Base-by-base conservation (phyloP, 2,113 vertebrate genomes). In the Mobula birostris region DNA sequence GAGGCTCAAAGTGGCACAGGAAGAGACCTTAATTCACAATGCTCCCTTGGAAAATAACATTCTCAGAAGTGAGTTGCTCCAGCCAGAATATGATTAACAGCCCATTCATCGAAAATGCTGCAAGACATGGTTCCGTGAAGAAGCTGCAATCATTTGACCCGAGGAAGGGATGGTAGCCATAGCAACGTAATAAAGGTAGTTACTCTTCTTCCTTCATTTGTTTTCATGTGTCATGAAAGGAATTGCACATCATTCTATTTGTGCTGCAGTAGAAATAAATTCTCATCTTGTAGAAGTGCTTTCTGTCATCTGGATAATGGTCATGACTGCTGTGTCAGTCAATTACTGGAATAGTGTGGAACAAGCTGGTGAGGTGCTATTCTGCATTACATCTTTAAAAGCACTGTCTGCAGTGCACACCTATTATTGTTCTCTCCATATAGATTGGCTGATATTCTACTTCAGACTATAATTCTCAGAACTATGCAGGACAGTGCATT, bases 191-290 rank as follows among this genome's bases (percentile, higher is more conserved):
- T 40, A 93, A 74, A 92, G 63, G 68, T 93, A 93, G 32, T 72
- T 93, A 93, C 68, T 74, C 32, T 93, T n/a, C 17, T 91, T 24
- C 36, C 91, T 93, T 72, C 91, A 93, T 74, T 93, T 93, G 90
- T 92, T 92, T 92, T 48, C n/a, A 27, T 72, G 32, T 92, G 66
- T 74, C 36, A 27, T 93, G 91, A 93, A 93, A 93, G 36, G 68
- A 93, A 48, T 74, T 93, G 36, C 36, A 74, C 90, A 29, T 72
- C 91, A 93, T 93, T 93, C 91, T 93, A 14, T 74, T 74, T 93
- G 68, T 93, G 91, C 91, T 74, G 36, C 19, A 48, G 68, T 32
- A 93, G 91, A 74, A 93, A 74, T 93, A 72, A 92, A 70, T 40
- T 48, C 61, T 48, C 66, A 74, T 93, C 36, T 74, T 74, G 40